Base-by-base conservation (phyloP, 2,888 invertebrate species). In the Eueremaeus valkanovi region DNA sequence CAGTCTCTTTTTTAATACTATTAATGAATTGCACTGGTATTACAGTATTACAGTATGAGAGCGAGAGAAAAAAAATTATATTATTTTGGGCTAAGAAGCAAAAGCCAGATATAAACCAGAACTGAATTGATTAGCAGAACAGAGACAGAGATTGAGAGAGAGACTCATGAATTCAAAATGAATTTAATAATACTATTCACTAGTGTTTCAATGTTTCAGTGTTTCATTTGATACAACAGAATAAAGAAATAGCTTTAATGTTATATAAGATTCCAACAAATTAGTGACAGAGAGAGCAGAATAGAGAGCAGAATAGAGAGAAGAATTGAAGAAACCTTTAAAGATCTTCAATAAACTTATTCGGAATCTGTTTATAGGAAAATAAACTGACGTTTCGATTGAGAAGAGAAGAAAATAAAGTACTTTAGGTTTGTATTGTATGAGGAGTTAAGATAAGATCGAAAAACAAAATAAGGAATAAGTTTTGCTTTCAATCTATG, bases 121-220 rank as follows among this genome's bases (percentile, higher is more conserved):
- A 58, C 29, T 31, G 58, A 58, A 31, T 58, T 58, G 29, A 58
- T 58, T 58, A 58, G 31, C 58, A 11, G 21, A 55, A 55, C 27
- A 55, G 9, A 3, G 31, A 13, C 21, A 58, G 11, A 11, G 16
- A 31, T 29, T 58, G 29, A 16, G 8, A 31, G 58, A n/a, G n/a
- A n/a, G n/a, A n/a, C 29, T 58, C 29, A 58, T 58, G 58, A 58
- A 58, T 58, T 58, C 29, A 58, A 55, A 58, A 58, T 58, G 58
- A 31, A 58, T 58, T 58, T 58, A 31, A 58, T 58, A 58, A 58
- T 58, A 58, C 29, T 58, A 58, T 58, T 58, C 58, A 58, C 24
- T 58, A 13, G 58, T 3, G 58, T 58, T 58, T 58, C 11, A 2
- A 16, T 31, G n/a, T 58, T 1, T 13, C 31, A 29, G 11, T 29